Evolutionary conservation across 2,797 vertebrate genomes (phyloP).

Genomic region (Nyctibius grandis): DNA sequence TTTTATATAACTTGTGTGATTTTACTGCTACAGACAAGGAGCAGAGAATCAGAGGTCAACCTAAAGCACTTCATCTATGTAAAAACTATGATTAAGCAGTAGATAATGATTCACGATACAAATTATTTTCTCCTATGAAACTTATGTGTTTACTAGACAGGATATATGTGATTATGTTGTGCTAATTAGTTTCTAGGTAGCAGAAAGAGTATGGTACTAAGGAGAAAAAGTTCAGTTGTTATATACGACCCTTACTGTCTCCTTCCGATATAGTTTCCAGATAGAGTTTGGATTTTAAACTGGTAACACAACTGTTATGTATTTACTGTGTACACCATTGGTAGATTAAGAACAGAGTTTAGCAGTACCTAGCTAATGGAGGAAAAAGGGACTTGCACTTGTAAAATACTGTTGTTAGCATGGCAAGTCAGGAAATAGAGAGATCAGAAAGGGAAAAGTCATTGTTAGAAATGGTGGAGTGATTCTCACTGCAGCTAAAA

Average conservation of each 20-base stretch:
- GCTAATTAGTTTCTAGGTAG: conserved; percentile 73
- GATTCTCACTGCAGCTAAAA: not conserved
- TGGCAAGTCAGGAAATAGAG: not conserved
- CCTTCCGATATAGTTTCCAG: conserved; percentile 21
- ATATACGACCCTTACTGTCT: conserved; percentile 26
- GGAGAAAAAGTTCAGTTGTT: conserved; percentile 57
- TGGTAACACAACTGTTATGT: not conserved
- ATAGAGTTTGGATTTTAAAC: not conserved
- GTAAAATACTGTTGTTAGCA: not conserved
- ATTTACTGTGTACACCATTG: not conserved
- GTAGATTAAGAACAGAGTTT: not conserved
- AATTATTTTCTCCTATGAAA: conserved; percentile 70
- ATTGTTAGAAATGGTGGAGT: not conserved
- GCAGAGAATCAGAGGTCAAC: conserved; percentile 56
- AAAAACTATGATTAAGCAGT: conserved; percentile 72
- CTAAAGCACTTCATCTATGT: conserved; percentile 70
- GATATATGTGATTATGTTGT: conserved; percentile 63
- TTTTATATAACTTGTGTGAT: conserved; percentile 53
- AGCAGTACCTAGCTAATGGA: not conserved
- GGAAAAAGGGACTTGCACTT: not conserved
- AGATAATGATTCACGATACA: conserved; percentile 65
- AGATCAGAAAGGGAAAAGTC: not conserved
- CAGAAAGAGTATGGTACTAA: conserved; percentile 58
- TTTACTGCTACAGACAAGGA: conserved; percentile 52
- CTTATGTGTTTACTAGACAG: conserved; percentile 67